A percentile compares a stretch with the other conserved stretches of the same genome.
Evolutionary conservation across 2,888 invertebrate species (phyloP).

Genomic region (Hecatera dysodea): DNA sequence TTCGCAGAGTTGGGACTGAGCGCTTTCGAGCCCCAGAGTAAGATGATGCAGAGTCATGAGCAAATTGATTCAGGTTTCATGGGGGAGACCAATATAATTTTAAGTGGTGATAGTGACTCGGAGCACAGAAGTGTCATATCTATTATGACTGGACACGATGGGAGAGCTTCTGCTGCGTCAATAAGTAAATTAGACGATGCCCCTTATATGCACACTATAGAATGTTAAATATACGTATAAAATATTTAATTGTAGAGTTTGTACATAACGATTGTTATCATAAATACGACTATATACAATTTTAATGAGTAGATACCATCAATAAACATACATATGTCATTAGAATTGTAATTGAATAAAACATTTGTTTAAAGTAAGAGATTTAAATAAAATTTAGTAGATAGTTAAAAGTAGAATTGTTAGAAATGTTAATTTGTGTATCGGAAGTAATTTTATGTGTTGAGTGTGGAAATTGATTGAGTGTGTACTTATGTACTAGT

Average conservation of each 20-base stretch:
- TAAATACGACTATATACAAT: constrained; percentile 21
- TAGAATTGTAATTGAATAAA: constrained; percentile 22
- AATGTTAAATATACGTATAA: constrained; percentile 73
- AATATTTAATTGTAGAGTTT: constrained; percentile 50
- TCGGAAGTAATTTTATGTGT: constrained; percentile 17
- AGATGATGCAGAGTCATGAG: constrained; percentile 75
- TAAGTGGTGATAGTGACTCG: constrained; percentile 88
- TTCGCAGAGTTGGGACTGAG: constrained; percentile 82
- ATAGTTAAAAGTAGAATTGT: neutral
- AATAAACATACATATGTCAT: constrained; percentile 23
- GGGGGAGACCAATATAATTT: constrained; percentile 87
- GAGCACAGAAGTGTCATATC: constrained; percentile 89
- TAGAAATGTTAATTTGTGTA: constrained; percentile 16
- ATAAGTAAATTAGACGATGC: constrained; percentile 81
- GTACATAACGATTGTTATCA: constrained; percentile 52
- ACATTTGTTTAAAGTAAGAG: constrained; percentile 10
- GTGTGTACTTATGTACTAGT: constrained; percentile 38
- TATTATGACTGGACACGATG: constrained; percentile 84
- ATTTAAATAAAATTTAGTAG: neutral
- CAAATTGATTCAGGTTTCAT: constrained; percentile 88
- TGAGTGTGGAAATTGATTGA: constrained; percentile 22
- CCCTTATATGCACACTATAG: constrained; percentile 83
- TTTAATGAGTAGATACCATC: constrained; percentile 31
- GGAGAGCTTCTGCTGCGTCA: constrained; percentile 80
- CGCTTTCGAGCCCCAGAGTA: constrained; percentile 76